Evolutionary conservation across 2,888 invertebrate genomes (phyloP).

Genomic region (Cephus sareptanus): DNA sequence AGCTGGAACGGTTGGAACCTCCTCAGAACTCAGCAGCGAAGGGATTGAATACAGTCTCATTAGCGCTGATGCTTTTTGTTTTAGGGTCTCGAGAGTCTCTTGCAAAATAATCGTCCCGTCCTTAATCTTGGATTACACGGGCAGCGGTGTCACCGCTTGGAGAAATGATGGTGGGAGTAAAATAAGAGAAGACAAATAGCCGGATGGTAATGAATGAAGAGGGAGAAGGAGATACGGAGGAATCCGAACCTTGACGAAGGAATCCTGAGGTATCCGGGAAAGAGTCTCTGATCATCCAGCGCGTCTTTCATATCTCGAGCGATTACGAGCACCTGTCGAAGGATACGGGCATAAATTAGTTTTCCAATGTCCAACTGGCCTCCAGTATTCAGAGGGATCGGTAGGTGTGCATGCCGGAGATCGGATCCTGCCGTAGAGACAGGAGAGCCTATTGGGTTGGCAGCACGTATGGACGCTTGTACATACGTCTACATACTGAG

Average conservation of each 20-base stretch:
- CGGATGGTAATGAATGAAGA: neutral
- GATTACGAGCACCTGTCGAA: conserved; percentile 5
- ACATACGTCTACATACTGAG: conserved; percentile 1
- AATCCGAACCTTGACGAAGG: neutral
- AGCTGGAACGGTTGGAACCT: neutral
- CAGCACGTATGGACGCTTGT: neutral
- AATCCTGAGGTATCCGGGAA: neutral
- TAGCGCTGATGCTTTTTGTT: conserved; percentile 41
- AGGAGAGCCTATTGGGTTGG: neutral
- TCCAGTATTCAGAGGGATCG: neutral
- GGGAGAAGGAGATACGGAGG: neutral
- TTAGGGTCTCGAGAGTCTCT: conserved; percentile 7
- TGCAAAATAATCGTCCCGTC: conserved; percentile 8
- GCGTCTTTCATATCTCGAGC: neutral
- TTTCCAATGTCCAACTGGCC: neutral
- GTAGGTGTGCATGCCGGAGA: neutral
- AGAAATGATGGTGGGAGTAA: neutral
- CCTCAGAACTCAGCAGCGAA: conserved; percentile 27
- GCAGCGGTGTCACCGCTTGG: neutral
- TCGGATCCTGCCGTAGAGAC: too few species aligned
- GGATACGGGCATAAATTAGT: neutral
- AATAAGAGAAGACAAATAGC: neutral
- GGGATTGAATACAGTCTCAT: conserved; percentile 39
- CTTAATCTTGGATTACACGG: conserved; percentile 10
- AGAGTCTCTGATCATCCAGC: neutral